Conservation (phyloP, 1,140 invertebrate species). For the Lamellibrachia luymesi region DNA sequence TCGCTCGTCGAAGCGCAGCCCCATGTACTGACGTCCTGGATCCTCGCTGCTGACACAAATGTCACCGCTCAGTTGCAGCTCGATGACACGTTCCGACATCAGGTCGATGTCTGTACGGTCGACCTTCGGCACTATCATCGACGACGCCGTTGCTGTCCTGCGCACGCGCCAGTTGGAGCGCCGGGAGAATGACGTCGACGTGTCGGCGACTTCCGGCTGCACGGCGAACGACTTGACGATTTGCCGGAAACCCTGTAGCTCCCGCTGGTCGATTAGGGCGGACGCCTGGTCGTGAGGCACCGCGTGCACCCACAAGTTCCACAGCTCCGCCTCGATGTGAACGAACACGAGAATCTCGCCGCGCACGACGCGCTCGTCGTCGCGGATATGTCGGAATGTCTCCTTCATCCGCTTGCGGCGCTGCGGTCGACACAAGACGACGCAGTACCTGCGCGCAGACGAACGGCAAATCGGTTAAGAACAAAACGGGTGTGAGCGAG, state of each 20-base stretch:
- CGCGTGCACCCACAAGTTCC: constrained; percentile 44
- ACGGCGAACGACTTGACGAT: background rate
- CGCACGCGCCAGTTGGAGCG: background rate
- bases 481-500: background rate
- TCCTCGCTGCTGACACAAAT: constrained; percentile 18
- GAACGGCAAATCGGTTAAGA: background rate
- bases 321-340: constrained; percentile 45
- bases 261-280: constrained; percentile 27
- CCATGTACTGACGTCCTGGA: constrained; percentile 7
- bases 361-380: constrained; percentile 35
- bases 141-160: background rate
- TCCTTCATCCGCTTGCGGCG: constrained; percentile 40
- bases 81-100: background rate
- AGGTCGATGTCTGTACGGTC: constrained; percentile 21
- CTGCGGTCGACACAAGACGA: constrained; percentile 42
- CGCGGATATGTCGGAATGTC: constrained; percentile 42
- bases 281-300: constrained; percentile 30
- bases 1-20: constrained; percentile 15
- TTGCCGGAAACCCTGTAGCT: constrained; percentile 29
- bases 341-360: constrained; percentile 47
- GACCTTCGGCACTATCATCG: background rate
- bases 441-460: constrained; percentile 42
- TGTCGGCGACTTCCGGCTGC: background rate
- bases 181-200: background rate
- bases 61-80: constrained; percentile 22